Percentiles rank a stretch among this genome's conserved stretches.
phyloP scores from a whole-genome alignment of 2,888 invertebrate species.

The Ophion obscuratus region DNA sequence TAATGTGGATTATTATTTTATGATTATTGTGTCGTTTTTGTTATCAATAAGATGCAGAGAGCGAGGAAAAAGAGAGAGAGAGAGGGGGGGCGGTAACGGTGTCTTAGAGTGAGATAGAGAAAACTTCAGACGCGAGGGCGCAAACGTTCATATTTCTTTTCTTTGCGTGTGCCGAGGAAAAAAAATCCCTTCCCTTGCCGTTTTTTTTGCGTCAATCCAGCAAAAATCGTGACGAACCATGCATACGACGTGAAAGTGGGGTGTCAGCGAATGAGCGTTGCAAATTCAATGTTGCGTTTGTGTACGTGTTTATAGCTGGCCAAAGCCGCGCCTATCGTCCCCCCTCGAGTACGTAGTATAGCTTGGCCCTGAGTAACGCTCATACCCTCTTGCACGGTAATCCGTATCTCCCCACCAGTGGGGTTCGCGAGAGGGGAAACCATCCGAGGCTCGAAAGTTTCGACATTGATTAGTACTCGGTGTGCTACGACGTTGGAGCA shows the following conservation, averaged over 20 bases:
- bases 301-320: background rate
- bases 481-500: background rate
- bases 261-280: background rate
- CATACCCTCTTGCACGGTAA: background rate
- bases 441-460: background rate
- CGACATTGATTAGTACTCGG: background rate
- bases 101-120: background rate
- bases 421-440: background rate
- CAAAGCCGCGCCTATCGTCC: background rate
- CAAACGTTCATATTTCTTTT: background rate
- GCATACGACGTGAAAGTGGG: background rate
- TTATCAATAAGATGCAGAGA: too few species aligned
- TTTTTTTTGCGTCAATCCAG: background rate
- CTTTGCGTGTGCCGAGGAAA: background rate
- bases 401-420: background rate
- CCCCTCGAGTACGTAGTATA: background rate
- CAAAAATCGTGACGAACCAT: background rate
- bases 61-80: too few species aligned
- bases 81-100: too few species aligned
- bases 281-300: background rate
- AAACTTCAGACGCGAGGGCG: background rate
- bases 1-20: slow-evolving; percentile 67
- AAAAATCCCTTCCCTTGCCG: background rate
- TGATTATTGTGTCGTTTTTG: slow-evolving; percentile 44
- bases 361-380: background rate